Base-by-base conservation (phyloP, 2,888 invertebrate species). In the Drosophila eohydei region DNA sequence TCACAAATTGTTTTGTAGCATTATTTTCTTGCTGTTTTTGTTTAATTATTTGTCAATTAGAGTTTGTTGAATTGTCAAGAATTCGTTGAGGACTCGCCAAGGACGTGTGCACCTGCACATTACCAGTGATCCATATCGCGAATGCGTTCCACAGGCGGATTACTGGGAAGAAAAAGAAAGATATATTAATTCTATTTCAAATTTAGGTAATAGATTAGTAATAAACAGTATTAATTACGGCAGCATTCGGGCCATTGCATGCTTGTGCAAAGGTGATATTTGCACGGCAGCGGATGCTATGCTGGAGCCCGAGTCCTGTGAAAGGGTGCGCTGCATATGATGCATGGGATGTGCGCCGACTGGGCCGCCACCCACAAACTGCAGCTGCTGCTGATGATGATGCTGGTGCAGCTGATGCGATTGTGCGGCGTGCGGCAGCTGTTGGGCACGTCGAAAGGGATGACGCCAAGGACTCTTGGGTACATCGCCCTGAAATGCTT, bases 401-500 rank as follows among this genome's bases (percentile, higher is more conserved):
- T 84, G 83, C 63, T 74, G 83, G 12, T 81, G 81, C 14, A 65
- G 81, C 14, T 64, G 73, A 51, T 70, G 65, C 56, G 64, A 60
- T 46, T 72, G 61, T 16, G 50, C 16, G 93, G 84, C 73, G 93
- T 83, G 80, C 30, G 84, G 82, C 43, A 88, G 76, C 65, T 92
- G 91, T 67, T 93, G 92, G 3, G 91, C 76, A 5, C 94, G 89
- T 14, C 93, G 92, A 69, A 94, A 94, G 0, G 96, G 95, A 91
- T 96, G 96, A 81, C 95, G 94, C 96, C 96, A 96, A 0, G 96
- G 95, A 36, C 96, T 95, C 92, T 96, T 96, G 1, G 96, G 95
- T 3, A 93, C 94, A 84, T 95, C 95, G 90, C 84, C 89, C 86
- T 96, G 96, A 91, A 95, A 96, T 41, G 94, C 96, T 59, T 95